phyloP scores from a whole-genome alignment of 2,888 invertebrate genomes.

The Lucinisca nassula region DNA sequence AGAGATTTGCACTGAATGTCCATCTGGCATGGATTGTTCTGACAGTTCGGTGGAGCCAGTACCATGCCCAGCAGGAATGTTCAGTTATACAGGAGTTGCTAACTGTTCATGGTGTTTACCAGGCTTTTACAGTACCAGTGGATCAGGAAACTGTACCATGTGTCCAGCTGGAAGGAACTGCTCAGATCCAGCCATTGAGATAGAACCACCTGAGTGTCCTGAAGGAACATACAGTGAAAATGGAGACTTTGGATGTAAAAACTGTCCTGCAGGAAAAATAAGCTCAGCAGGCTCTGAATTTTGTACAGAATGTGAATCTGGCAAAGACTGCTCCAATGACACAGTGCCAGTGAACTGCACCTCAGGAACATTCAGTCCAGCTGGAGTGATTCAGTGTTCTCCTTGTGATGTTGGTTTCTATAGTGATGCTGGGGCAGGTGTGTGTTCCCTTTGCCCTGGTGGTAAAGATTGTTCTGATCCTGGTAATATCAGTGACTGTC shows the following conservation, averaged over 20 bases:
- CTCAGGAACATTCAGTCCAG: constrained; percentile 66
- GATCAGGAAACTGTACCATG: constrained; percentile 30
- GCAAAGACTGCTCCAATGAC: constrained; percentile 61
- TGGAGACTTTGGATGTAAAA: constrained; percentile 28
- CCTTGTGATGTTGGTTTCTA: constrained; percentile 67
- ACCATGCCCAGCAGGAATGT: constrained; percentile 57
- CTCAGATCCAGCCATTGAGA: constrained; percentile 26
- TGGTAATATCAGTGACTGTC: too few relatives aligned
- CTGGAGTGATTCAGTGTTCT: constrained; percentile 55
- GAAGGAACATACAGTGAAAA: constrained; percentile 58
- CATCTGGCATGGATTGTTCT: constrained; percentile 36
- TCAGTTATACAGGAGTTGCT: constrained; percentile 54
- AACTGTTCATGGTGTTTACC: constrained; percentile 37
- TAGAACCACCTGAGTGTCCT: constrained; percentile 25
- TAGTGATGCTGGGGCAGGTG: constrained; percentile 44
- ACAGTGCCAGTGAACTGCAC: constrained; percentile 17
- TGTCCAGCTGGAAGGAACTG: constrained; percentile 68
- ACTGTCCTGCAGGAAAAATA: constrained; percentile 70
- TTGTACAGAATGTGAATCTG: constrained; percentile 66
- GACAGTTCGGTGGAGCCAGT: constrained; percentile 3
- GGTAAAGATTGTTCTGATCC: constrained; percentile 62
- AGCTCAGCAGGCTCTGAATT: constrained; percentile 29
- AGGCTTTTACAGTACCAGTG: constrained; percentile 44
- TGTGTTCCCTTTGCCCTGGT: constrained; percentile 54
- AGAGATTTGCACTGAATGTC: constrained; percentile 71